A percentile compares a stretch with the other conserved stretches of the same genome.
Evolutionary conservation across 2,113 vertebrate species (phyloP).

Genomic region (Xenopus borealis): DNA sequence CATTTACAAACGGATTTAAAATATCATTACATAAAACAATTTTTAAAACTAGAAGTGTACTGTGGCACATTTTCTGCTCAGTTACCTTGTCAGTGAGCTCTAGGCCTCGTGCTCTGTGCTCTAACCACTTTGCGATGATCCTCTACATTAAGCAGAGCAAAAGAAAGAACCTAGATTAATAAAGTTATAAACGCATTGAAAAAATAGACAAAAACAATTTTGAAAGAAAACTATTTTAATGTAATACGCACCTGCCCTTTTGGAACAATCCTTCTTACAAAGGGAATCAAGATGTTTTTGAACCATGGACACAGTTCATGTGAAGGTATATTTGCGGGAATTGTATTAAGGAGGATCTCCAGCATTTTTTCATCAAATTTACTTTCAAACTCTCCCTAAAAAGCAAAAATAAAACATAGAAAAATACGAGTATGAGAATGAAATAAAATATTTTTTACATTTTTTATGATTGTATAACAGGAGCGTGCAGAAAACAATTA

Average conservation of each 20-base stretch:
- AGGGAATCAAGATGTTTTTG: conserved; percentile 82
- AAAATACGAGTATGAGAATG: background rate
- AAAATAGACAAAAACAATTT: background rate
- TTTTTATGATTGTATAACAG: too few relatives aligned
- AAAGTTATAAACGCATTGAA: too few relatives aligned
- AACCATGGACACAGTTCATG: conserved; percentile 83
- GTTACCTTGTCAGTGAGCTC: conserved; percentile 92
- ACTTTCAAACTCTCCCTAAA: conserved; percentile 80
- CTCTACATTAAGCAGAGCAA: conserved; percentile 62
- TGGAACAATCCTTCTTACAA: conserved; percentile 75
- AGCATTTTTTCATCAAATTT: conserved; percentile 73
- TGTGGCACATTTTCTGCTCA: too few relatives aligned
- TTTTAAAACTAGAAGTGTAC: too few relatives aligned
- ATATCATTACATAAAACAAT: too few relatives aligned
- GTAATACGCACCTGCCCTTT: conserved; percentile 74
- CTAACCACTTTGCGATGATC: conserved; percentile 86
- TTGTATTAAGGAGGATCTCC: conserved; percentile 73
- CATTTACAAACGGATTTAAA: too few relatives aligned
- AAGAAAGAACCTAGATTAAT: background rate
- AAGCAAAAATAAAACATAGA: conserved; percentile 34
- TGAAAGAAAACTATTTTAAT: too few relatives aligned
- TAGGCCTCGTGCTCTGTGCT: conserved; percentile 82
- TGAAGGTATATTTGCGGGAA: conserved; percentile 71
- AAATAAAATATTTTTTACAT: background rate
- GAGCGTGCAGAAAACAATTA: too few relatives aligned